phyloP scores from a whole-genome alignment of 2,888 invertebrate genomes.

The Oxyteleia sp. region DNA sequence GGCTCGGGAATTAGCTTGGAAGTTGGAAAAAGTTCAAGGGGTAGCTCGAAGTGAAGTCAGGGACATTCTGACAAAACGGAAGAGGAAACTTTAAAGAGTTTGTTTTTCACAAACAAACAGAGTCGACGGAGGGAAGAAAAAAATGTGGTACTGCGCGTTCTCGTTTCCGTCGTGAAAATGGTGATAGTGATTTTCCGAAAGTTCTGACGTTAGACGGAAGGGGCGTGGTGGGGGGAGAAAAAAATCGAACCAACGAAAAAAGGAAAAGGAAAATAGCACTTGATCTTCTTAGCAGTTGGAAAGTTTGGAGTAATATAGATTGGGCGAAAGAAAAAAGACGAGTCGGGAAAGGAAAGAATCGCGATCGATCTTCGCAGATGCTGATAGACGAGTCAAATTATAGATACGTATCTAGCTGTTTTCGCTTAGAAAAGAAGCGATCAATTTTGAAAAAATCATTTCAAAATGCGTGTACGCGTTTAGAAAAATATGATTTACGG shows the following conservation, averaged over 20 bases:
- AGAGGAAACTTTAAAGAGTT: slow-evolving; percentile 77
- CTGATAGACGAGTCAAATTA: slow-evolving; percentile 61
- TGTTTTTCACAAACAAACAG: slow-evolving; percentile 78
- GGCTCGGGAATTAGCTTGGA: slow-evolving; percentile 58
- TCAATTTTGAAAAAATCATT: slow-evolving; percentile 16
- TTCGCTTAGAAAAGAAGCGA: slow-evolving; percentile 13
- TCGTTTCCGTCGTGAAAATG: slow-evolving; percentile 44
- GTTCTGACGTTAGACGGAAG: slow-evolving; percentile 29
- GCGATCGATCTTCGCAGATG: slow-evolving; percentile 63
- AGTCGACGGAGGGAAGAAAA: slow-evolving; percentile 57
- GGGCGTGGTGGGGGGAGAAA: no score
- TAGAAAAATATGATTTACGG: slow-evolving; percentile 26
- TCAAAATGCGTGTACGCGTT: slow-evolving; percentile 22
- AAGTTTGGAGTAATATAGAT: slow-evolving; percentile 65
- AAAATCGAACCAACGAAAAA: slow-evolving; percentile 23
- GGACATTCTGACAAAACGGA: slow-evolving; percentile 68
- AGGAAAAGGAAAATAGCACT: slow-evolving; percentile 38
- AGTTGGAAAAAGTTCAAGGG: slow-evolving; percentile 56
- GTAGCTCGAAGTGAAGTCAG: slow-evolving; percentile 50
- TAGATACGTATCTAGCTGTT: slow-evolving; percentile 40
- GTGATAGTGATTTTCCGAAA: slow-evolving; percentile 64
- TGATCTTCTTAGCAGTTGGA: slow-evolving; percentile 54
- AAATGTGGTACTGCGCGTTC: slow-evolving; percentile 11
- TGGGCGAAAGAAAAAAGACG: slow-evolving; percentile 36
- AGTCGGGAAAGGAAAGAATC: slow-evolving; percentile 40